Evolutionary conservation across 2,888 invertebrate species (phyloP), one percentile per base, ranked within the genome.

Genomic region (Pristionchus mayeri): DNA sequence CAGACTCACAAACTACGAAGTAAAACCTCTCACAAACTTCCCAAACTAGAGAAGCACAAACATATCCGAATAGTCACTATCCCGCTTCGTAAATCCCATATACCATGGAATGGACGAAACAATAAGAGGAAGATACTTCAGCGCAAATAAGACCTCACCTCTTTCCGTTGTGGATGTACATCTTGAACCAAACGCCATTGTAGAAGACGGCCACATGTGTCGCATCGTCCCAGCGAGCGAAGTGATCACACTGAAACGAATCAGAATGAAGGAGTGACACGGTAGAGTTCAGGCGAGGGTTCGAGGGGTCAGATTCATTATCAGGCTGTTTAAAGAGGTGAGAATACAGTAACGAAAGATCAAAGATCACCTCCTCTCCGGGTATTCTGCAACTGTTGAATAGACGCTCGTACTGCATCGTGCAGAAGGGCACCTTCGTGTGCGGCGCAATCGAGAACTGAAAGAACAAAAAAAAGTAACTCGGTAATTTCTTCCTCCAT

Each of bases 381-480:
- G 99, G 98, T 84, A 97, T 95, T 85, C 99, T 95, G 2, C 96
- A 97, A 0, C 98, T 98, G 94, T 99, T 98, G 94, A 98, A 99
- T 76, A 97, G 95, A 85, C 98, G 95, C 93, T 98, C 98, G 93
- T 99, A 99, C 93, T 99, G 98, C 96, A 96, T 96, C 0, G 98
- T 98, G 93, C 98, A 99, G 85, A 99, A 94, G 0, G 98, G 98
- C 85, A 99, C 97, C 71, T 91, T 92, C 24, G 89, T 87, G 21
- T 89, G 84, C 2, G 92, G 91, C 6, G 90, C 88, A 82, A 92
- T 89, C 30, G 92, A 88, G 86, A 92, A 92, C 89, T 90, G 84
- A 85, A 88, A 60, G 9, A 24, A n/a, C n/a, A n/a, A n/a, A n/a
- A n/a, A n/a, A n/a, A n/a, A 18, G 40, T 34, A 57, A 40, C 48